These are phyloP conservation scores for Callionymus lyra DNA, from an alignment of 2,113 vertebrate genomes.

Conservation along the genomic window DNA sequence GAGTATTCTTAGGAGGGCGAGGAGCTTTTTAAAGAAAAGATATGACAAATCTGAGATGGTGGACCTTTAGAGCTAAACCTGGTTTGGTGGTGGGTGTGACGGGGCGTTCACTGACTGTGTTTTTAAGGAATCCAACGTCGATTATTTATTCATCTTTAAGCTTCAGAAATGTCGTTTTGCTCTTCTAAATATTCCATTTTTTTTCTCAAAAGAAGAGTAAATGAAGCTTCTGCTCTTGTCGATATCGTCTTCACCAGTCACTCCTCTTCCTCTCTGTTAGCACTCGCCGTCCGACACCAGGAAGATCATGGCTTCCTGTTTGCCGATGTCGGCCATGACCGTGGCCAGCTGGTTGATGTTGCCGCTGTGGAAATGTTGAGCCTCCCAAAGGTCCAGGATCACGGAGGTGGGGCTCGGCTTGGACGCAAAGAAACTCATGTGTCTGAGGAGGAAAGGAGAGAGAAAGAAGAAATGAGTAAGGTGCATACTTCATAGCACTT, in stretches of 20 bases:
- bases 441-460: slow-evolving; percentile 60
- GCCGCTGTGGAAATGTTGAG: slow-evolving; percentile 90
- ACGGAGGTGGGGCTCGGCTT: slow-evolving; percentile 93
- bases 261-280: slow-evolving; percentile 63
- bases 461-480: neutral
- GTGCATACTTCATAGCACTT: too few species aligned
- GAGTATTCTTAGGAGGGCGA: too few species aligned
- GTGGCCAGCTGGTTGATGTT: slow-evolving; percentile 95
- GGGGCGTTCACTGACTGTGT: slow-evolving; percentile 24
- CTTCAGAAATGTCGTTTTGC: too few species aligned
- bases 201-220: slow-evolving; percentile 20
- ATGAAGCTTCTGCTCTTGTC: slow-evolving; percentile 21
- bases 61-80: too few species aligned
- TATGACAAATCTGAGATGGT: too few species aligned
- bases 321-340: slow-evolving; percentile 92
- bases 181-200: too few species aligned
- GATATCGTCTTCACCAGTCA: slow-evolving; percentile 31
- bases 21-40: too few species aligned
- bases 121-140: too few species aligned
- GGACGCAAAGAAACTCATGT: slow-evolving; percentile 94
- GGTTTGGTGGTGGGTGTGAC: neutral
- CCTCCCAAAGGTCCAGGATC: slow-evolving; percentile 98
- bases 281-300: slow-evolving; percentile 93
- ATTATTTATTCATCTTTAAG: too few species aligned
- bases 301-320: slow-evolving; percentile 91